Conservation (phyloP, 1,140 invertebrate species). For the Diachasmimorpha longicaudata region DNA sequence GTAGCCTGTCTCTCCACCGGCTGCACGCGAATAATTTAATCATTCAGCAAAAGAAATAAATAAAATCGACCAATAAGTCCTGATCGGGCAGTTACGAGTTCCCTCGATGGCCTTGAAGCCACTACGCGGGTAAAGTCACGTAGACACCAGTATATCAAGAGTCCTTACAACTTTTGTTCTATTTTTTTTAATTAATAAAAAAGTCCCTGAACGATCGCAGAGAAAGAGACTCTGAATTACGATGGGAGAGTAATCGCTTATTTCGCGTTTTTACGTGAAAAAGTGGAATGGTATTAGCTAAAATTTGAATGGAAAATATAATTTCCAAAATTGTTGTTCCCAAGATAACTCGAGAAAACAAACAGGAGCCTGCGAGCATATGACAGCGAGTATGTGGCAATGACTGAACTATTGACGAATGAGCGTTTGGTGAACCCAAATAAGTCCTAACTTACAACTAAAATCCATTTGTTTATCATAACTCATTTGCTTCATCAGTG, state of each 20-base stretch:
- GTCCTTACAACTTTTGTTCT: not conserved
- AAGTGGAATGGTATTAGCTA: too few relatives aligned
- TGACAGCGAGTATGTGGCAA: too few relatives aligned
- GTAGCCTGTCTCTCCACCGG: not conserved
- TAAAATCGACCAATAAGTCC: not conserved
- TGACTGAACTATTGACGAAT: too few relatives aligned
- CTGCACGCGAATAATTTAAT: not conserved
- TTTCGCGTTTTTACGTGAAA: not conserved
- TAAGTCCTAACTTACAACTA: too few relatives aligned
- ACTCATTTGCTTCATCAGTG: too few relatives aligned
- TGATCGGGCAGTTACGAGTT: not conserved
- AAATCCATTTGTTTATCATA: too few relatives aligned
- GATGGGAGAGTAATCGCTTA: not conserved
- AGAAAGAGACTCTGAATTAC: not conserved
- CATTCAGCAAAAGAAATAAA: not conserved
- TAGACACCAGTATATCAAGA: not conserved
- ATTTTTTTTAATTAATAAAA: not conserved
- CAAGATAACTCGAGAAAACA: too few relatives aligned
- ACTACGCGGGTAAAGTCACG: slow-evolving; percentile 7
- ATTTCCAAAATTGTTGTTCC: too few relatives aligned
- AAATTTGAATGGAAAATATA: too few relatives aligned
- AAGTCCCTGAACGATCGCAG: not conserved
- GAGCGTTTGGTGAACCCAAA: too few relatives aligned
- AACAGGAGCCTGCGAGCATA: too few relatives aligned
- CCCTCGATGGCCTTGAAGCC: not conserved